Evolutionary conservation across 1,140 invertebrate species (phyloP).

Genomic region (Drosophila lini): DNA sequence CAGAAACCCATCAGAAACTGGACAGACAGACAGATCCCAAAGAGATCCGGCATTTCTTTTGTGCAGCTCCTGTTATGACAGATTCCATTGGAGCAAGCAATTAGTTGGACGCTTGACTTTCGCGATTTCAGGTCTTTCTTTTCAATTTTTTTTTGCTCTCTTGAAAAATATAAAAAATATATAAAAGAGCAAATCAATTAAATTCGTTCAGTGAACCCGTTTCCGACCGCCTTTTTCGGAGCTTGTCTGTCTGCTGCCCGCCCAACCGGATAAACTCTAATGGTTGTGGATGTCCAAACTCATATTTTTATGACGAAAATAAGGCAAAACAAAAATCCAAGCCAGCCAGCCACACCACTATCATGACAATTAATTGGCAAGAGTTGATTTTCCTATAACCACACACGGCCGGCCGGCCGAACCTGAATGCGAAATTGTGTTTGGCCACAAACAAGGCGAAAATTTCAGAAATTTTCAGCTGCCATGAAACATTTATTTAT

Average conservation of each 20-base stretch:
- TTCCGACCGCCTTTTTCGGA: constrained; percentile 49
- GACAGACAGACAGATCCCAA: constrained; percentile 2
- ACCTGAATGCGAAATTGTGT: constrained; percentile 29
- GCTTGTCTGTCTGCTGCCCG: constrained; percentile 14
- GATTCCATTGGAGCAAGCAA: constrained; percentile 45
- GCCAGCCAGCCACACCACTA: constrained; percentile 38
- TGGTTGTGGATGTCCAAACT: constrained; percentile 37
- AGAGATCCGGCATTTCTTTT: constrained; percentile 37
- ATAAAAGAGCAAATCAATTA: constrained; percentile 65
- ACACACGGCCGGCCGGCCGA: constrained; percentile 12
- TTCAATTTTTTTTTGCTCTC: not conserved
- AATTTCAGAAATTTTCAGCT: constrained; percentile 23
- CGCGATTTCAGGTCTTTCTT: constrained; percentile 43
- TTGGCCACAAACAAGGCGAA: constrained; percentile 9
- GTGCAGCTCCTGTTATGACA: constrained; percentile 25
- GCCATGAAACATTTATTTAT: constrained; percentile 23
- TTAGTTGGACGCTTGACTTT: constrained; percentile 52
- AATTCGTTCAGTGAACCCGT: constrained; percentile 71
- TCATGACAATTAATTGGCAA: constrained; percentile 64
- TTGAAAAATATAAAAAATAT: constrained; percentile 3
- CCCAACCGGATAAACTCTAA: constrained; percentile 56
- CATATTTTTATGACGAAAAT: constrained; percentile 34
- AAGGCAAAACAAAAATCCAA: constrained; percentile 17
- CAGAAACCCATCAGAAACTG: constrained; percentile 33
- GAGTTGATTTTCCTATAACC: constrained; percentile 25